These are phyloP conservation scores for Petrolisthes cinctipes DNA, from an alignment of 2,888 invertebrate genomes.

Conservation along the genomic window DNA sequence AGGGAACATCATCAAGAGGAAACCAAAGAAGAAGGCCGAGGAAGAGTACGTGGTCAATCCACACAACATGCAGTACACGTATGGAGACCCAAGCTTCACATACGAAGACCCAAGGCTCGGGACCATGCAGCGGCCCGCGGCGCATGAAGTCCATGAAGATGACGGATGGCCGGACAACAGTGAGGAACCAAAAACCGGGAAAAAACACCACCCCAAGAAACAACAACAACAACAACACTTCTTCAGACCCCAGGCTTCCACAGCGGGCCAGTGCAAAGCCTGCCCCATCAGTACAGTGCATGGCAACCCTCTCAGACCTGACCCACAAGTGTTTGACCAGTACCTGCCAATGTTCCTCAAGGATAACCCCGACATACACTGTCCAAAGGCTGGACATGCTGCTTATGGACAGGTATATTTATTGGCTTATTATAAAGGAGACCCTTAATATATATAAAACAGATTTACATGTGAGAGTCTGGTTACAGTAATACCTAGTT, in stretches of 20 bases:
- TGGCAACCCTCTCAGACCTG: constrained; percentile 74
- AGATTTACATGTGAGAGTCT: not conserved
- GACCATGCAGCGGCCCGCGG: constrained; percentile 4
- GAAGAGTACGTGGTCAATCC: not conserved
- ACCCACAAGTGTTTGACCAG: constrained; percentile 76
- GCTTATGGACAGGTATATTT: constrained; percentile 74
- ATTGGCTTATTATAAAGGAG: not conserved
- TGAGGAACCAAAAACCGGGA: not conserved
- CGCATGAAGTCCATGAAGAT: constrained; percentile 23
- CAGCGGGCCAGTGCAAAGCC: constrained; percentile 34
- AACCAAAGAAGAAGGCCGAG: not conserved
- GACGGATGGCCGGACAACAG: constrained; percentile 62
- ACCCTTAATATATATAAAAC: not conserved
- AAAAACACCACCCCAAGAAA: not conserved
- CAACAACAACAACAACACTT: too few relatives aligned
- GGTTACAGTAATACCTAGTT: not conserved
- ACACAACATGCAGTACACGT: not conserved
- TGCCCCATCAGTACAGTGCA: constrained; percentile 52
- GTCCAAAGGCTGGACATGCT: constrained; percentile 88
- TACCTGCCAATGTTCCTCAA: constrained; percentile 85
- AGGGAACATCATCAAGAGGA: not conserved
- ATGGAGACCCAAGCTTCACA: constrained; percentile 42
- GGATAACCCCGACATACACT: constrained; percentile 82
- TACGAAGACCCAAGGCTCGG: constrained; percentile 39
- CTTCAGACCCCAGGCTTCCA: not conserved